Conservation (phyloP, 2,113 vertebrate species). For the Rhizomys pruinosus region DNA sequence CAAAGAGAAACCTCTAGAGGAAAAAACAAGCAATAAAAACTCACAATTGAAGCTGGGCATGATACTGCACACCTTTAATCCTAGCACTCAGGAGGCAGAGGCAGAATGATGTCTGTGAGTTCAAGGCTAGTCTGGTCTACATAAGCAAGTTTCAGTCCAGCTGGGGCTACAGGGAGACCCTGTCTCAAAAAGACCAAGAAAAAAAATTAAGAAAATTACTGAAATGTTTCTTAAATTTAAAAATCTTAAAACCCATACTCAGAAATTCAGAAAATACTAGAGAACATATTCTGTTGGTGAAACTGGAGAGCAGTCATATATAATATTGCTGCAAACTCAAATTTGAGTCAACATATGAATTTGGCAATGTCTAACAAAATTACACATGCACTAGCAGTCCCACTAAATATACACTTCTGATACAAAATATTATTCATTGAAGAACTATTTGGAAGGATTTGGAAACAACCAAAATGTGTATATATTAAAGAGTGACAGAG, state of each 20-base stretch:
- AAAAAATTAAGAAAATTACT: not conserved
- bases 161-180: no score
- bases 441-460: not conserved
- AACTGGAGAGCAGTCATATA: not conserved
- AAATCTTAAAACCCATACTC: no score
- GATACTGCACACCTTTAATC: no score
- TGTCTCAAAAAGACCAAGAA: no score
- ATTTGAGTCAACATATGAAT: not conserved
- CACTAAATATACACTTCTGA: not conserved
- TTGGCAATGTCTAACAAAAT: not conserved
- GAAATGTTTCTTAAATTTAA: constrained; percentile 44
- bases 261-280: not conserved
- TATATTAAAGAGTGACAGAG: not conserved
- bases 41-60: no score
- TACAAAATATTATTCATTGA: not conserved
- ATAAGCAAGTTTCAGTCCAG: no score
- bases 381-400: not conserved
- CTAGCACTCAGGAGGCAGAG: no score
- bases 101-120: no score
- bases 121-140: no score
- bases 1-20: not conserved
- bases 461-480: not conserved
- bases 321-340: not conserved
- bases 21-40: not conserved
- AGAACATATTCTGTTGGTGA: not conserved